A percentile compares a stretch with the other conserved stretches of the same genome.
Evolutionary conservation across 2,113 vertebrate species (phyloP).

Genomic region (Strix aluco): DNA sequence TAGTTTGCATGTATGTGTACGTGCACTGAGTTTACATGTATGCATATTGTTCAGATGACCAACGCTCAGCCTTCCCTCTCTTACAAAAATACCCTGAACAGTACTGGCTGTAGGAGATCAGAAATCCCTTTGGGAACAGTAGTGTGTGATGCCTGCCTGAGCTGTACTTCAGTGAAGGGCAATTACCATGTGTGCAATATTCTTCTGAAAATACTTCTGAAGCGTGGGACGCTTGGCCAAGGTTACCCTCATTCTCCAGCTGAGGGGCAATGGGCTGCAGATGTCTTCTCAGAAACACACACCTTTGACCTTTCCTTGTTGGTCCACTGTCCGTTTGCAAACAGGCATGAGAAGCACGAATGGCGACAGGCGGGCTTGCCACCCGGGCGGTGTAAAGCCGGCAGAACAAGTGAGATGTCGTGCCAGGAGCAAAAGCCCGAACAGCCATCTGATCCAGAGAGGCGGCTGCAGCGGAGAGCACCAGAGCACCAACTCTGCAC

Average conservation of each 20-base stretch:
- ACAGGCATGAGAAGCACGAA: neutral
- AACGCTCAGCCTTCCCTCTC: neutral
- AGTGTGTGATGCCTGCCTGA: neutral
- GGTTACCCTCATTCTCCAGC: neutral
- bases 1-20: neutral
- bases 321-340: rapidly evolving
- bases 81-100: neutral
- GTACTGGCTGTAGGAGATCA: neutral
- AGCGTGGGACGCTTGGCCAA: neutral
- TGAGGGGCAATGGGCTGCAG: neutral
- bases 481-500: neutral
- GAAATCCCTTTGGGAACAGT: neutral
- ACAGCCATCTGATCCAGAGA: neutral
- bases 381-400: rapidly evolving
- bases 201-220: neutral
- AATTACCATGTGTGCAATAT: neutral
- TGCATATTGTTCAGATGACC: neutral
- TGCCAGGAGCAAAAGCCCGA: neutral
- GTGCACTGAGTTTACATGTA: neutral
- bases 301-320: neutral
- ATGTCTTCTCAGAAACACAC: neutral
- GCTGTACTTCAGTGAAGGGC: neutral
- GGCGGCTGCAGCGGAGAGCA: neutral
- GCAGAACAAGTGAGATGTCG: neutral
- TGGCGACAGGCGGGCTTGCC: neutral